Evolutionary conservation across 2,888 invertebrate species (phyloP), one percentile per base, ranked within the genome.

Genomic region (Nymphalis polychloros): DNA sequence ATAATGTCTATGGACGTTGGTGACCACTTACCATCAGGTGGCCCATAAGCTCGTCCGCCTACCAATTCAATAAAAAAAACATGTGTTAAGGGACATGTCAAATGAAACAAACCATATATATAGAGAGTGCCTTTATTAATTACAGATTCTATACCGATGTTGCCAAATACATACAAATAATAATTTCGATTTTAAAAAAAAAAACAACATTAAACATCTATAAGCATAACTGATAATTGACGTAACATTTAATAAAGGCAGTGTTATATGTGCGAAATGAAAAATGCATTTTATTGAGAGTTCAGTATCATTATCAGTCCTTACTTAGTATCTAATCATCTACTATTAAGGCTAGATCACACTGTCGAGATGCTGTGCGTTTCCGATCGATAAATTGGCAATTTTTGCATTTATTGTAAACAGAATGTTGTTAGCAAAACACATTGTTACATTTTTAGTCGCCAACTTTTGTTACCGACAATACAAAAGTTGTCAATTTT

Each of bases 91-190:
- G 35, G n/a, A 27, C 49, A 46, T 47, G 31, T 4, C 52, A 60
- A 19, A 46, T 19, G 67, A 73, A 77, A 79, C 78, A 75, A 85
- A 81, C 84, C 80, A 72, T 50, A 50, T 53, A 63, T 81, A 89
- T 88, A 89, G 88, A 86, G 89, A 89, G 90, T 90, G 90, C 88
- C 84, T 88, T 88, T 88, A 89, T 89, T 90, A 79, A 85, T 84
- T 90, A 90, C 87, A 89, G 85, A 87, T 84, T 88, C 89, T 90
- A 88, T 87, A 89, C 86, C 90, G 85, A 87, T 82, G 84, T 81
- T 85, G 86, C 85, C 86, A 77, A 88, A 85, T 87, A 88, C 84
- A 90, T 90, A 89, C 89, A 87, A 84, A 86, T 76, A 90, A 90
- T 89, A 89, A 87, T 85, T 84, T 83, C 78, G 76, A 79, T 41